Evolutionary conservation across 2,113 vertebrate genomes (phyloP).

Genomic region (Cichladusa arquata): DNA sequence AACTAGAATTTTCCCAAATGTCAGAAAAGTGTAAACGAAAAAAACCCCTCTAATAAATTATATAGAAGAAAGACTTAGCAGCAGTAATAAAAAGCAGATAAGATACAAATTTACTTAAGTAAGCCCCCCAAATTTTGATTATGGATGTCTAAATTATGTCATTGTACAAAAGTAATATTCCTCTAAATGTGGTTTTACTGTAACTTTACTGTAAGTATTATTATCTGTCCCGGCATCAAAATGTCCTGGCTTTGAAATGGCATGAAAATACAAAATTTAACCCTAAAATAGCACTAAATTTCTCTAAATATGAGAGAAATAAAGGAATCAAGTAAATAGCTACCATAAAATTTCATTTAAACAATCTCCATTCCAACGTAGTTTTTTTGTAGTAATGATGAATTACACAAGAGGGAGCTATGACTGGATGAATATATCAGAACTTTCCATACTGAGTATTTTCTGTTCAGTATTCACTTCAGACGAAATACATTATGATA

Average conservation of each 20-base stretch:
- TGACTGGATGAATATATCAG: neutral
- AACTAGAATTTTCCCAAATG: neutral
- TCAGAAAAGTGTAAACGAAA: neutral
- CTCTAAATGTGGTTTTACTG: neutral
- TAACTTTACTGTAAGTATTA: neutral
- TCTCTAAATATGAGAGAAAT: neutral
- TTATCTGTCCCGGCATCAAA: neutral
- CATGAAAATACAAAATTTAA: neutral
- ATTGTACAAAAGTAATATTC: neutral
- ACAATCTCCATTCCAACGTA: neutral
- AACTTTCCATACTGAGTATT: neutral
- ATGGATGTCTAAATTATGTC: neutral
- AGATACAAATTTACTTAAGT: neutral
- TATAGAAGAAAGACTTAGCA: neutral
- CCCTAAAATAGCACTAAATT: neutral
- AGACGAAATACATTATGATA: neutral
- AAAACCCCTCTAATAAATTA: neutral
- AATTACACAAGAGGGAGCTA: slow-evolving; percentile 59
- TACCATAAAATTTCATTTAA: neutral
- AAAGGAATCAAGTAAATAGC: neutral
- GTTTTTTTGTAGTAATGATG: neutral
- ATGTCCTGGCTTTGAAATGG: neutral
- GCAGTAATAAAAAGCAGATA: neutral
- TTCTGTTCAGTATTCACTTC: neutral
- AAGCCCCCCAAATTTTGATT: neutral